phyloP scores from a whole-genome alignment of 2,888 invertebrate genomes.

The Volucella inanis region DNA sequence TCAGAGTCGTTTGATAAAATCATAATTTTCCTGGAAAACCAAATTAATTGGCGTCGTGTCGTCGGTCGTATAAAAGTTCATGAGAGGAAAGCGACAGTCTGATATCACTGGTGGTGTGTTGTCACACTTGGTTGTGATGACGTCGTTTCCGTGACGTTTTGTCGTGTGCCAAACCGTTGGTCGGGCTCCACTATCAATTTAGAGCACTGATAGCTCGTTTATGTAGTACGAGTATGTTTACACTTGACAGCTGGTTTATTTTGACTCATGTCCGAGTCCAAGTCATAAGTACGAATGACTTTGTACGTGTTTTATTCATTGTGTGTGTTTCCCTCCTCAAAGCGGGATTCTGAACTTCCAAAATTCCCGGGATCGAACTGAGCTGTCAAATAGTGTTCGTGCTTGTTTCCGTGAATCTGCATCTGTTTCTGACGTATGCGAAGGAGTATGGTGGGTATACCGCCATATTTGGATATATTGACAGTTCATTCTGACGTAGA shows the following conservation, averaged over 20 bases:
- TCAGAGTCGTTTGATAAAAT: constrained; percentile 21
- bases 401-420: constrained; percentile 28
- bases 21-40: constrained; percentile 25
- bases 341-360: constrained; percentile 46
- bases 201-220: constrained; percentile 5
- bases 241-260: constrained; percentile 22
- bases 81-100: no score
- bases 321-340: neutral
- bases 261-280: constrained; percentile 16
- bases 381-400: constrained; percentile 33
- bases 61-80: neutral
- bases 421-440: constrained; percentile 39
- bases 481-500: constrained; percentile 29
- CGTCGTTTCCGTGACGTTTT: constrained; percentile 36
- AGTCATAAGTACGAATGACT: no score
- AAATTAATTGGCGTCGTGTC: constrained; percentile 21
- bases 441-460: constrained; percentile 10
- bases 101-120: neutral
- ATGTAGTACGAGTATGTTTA: neutral
- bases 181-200: constrained; percentile 25
- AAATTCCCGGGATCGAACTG: constrained; percentile 44
- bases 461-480: constrained; percentile 48
- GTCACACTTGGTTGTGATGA: constrained; percentile 1
- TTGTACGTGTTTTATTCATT: neutral
- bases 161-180: constrained; percentile 42